These are phyloP conservation scores for Sus scrofa DNA, from an alignment of 2,113 vertebrate species.

Conservation along the genomic window DNA sequence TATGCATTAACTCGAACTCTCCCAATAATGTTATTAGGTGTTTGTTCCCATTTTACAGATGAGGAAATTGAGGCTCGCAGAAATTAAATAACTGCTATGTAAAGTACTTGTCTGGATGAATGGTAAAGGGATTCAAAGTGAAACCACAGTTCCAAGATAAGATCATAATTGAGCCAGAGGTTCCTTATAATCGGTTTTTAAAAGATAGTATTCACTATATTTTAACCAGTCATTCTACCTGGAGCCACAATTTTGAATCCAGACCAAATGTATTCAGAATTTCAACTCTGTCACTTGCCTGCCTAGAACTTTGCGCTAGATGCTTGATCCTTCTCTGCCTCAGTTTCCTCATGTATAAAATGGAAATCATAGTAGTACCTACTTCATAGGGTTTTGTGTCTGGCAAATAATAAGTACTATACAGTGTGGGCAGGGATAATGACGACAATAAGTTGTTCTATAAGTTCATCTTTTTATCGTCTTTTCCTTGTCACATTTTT, in stretches of 20 bases:
- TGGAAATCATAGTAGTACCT: not conserved
- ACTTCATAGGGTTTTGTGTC: not conserved
- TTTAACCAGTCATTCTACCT: not conserved
- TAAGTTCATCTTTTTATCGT: not conserved
- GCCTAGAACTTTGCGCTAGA: not conserved
- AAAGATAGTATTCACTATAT: not conserved
- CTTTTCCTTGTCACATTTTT: not conserved
- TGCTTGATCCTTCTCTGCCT: not conserved
- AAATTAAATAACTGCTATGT: not conserved
- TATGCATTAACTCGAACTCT: not conserved
- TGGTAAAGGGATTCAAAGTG: not conserved
- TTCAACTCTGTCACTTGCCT: not conserved
- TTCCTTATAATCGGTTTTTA: not conserved
- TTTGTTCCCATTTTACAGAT: not conserved
- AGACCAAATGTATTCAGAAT: not conserved
- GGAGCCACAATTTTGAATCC: not conserved
- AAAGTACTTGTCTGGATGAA: not conserved
- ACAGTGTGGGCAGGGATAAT: not conserved
- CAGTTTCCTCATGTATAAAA: not conserved
- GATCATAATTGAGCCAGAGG: not conserved
- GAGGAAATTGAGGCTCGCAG: not conserved
- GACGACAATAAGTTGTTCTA: not conserved
- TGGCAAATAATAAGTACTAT: not conserved
- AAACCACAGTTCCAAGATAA: not conserved
- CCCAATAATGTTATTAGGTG: not conserved